phyloP scores from a whole-genome alignment of 2,797 vertebrate genomes.

The Etheostoma nigrum region DNA sequence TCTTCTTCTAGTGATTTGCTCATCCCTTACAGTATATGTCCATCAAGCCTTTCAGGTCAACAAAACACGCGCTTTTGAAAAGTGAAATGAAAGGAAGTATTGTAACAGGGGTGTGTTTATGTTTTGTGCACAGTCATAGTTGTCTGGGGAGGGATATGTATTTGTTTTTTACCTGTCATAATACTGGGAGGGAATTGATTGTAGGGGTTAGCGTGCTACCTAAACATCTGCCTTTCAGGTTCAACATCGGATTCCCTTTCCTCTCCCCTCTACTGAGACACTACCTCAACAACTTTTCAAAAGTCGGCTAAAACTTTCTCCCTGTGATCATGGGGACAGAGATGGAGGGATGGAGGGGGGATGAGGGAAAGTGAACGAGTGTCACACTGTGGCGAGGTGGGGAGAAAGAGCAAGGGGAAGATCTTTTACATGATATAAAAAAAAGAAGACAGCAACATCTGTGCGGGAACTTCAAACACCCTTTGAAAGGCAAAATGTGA shows the following conservation, averaged over 20 bases:
- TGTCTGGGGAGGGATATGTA: background rate
- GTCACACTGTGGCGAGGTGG: conserved; percentile 68
- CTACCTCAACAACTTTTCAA: conserved; percentile 64
- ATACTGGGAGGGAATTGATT: no score
- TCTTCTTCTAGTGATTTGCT: background rate
- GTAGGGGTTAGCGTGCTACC: conserved; percentile 29
- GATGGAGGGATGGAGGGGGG: conserved; percentile 49
- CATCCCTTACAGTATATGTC: background rate
- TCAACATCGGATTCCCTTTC: conserved; percentile 53
- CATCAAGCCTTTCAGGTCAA: background rate
- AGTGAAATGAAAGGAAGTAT: background rate
- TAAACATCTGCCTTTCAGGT: conserved; percentile 57
- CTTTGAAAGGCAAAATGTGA: conserved; percentile 80
- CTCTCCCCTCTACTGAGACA: conserved; percentile 42
- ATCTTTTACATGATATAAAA: conserved; percentile 64
- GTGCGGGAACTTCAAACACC: conserved; percentile 77
- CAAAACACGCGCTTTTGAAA: background rate
- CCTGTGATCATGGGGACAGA: conserved; percentile 70
- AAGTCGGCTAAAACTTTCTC: conserved; percentile 74
- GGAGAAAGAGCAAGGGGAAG: conserved; percentile 60
- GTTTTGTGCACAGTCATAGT: conserved; percentile 29
- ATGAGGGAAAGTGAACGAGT: conserved; percentile 51
- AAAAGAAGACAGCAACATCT: conserved; percentile 70
- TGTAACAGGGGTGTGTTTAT: background rate
- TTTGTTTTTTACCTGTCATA: conserved; percentile 26